Evolutionary conservation across 2,113 vertebrate genomes (phyloP).

Genomic region (Atractosteus spatula): DNA sequence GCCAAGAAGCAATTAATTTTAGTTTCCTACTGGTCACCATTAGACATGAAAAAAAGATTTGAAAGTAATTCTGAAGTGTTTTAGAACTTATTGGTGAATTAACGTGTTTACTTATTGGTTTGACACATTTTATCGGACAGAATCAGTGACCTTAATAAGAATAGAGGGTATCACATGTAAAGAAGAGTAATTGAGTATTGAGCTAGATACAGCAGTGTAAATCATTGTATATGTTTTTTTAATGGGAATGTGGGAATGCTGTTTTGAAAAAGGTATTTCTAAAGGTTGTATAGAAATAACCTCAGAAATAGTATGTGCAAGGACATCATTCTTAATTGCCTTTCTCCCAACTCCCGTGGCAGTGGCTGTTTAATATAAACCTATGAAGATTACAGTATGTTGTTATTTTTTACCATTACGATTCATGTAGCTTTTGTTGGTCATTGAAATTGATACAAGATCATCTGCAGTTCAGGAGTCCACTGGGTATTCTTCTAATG

Average conservation of each 20-base stretch:
- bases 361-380: constrained; percentile 16
- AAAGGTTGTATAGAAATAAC: constrained; percentile 16
- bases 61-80: background rate
- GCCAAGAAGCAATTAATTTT: too few species aligned
- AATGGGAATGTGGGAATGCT: constrained; percentile 18
- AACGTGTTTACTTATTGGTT: constrained; percentile 11
- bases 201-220: constrained; percentile 22
- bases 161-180: constrained; percentile 9
- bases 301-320: constrained; percentile 4
- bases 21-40: too few species aligned
- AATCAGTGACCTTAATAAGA: constrained; percentile 22
- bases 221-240: background rate
- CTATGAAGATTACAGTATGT: background rate
- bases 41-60: too few species aligned
- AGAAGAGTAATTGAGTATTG: constrained; percentile 25
- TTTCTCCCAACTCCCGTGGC: background rate
- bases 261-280: constrained; percentile 14
- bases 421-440: background rate
- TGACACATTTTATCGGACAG: constrained; percentile 15
- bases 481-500: too few species aligned
- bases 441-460: too few species aligned
- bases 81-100: constrained; percentile 9
- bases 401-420: background rate
- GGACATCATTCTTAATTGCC: background rate
- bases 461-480: too few species aligned